Evolutionary conservation across 23 tunicate species (phyloP).

Genomic region (Botrylloides violaceus): DNA sequence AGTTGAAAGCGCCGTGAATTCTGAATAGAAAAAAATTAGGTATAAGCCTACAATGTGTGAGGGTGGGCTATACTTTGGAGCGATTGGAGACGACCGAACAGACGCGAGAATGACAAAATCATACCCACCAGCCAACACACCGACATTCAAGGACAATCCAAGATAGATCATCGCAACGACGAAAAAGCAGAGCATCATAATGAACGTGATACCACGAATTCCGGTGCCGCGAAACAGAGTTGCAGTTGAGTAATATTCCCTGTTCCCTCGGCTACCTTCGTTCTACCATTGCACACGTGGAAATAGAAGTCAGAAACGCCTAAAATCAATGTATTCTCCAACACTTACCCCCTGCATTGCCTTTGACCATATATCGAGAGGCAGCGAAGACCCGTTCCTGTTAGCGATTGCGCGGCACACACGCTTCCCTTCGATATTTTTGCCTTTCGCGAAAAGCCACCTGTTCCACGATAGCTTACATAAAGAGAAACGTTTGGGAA

Average conservation of each 20-base stretch:
- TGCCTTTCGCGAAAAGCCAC: conserved; percentile 73
- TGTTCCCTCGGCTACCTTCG: no score
- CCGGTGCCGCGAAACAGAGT: not conserved
- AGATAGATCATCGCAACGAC: conserved; percentile 75
- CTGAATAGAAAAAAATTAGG: no score
- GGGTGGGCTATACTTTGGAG: no score
- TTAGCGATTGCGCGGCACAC: conserved; percentile 48
- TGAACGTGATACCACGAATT: not conserved
- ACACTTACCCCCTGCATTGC: not conserved
- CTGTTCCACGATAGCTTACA: conserved; percentile 15
- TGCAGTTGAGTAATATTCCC: not conserved
- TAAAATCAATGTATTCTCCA: no score
- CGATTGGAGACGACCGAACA: no score
- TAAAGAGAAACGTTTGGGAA: no score
- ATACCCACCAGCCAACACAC: conserved; percentile 83
- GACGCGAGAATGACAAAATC: no score
- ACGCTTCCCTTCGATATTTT: conserved; percentile 36
- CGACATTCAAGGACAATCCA: conserved; percentile 76
- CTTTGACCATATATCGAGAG: not conserved
- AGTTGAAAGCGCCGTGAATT: no score
- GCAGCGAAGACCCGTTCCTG: conserved; percentile 57
- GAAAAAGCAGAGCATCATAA: not conserved
- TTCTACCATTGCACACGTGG: no score
- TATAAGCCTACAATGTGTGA: no score
- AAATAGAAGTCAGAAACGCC: no score